phyloP scores from a whole-genome alignment of 2,888 invertebrate species.

The Tenthredo notha region DNA sequence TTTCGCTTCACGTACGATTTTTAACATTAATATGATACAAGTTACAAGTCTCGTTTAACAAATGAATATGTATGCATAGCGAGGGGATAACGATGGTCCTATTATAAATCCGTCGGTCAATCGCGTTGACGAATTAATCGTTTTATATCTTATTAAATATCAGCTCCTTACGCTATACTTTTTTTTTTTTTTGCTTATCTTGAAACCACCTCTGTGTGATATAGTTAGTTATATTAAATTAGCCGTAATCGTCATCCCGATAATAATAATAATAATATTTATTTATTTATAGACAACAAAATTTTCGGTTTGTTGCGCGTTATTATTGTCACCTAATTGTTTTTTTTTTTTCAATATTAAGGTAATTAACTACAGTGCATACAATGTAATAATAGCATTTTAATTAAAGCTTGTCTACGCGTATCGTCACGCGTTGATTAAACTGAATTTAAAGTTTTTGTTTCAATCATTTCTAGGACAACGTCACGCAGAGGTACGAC shows the following conservation, averaged over 20 bases:
- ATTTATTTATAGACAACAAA: slow-evolving; percentile 38
- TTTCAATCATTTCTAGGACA: slow-evolving; percentile 36
- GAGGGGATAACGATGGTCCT: slow-evolving; percentile 27
- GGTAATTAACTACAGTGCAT: slow-evolving; percentile 49
- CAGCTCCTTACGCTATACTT: slow-evolving; percentile 4
- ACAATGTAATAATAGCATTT: slow-evolving; percentile 45
- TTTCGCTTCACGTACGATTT: slow-evolving; percentile 41
- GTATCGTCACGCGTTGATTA: slow-evolving; percentile 25
- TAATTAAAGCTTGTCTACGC: slow-evolving; percentile 44
- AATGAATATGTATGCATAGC: slow-evolving; percentile 38
- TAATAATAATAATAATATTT: not conserved
- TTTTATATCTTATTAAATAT: not conserved
- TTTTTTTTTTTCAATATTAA: slow-evolving; percentile 27
- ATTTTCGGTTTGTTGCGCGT: slow-evolving; percentile 51
- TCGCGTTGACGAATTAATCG: slow-evolving; percentile 27
- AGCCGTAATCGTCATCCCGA: slow-evolving; percentile 38
- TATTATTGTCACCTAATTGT: slow-evolving; percentile 51
- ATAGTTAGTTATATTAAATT: not conserved
- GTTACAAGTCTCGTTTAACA: slow-evolving; percentile 44
- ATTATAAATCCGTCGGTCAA: slow-evolving; percentile 25
- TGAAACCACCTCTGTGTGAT: slow-evolving; percentile 5
- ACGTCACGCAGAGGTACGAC: slow-evolving; percentile 17
- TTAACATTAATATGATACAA: slow-evolving; percentile 51
- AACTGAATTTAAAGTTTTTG: slow-evolving; percentile 2
- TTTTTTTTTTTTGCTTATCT: not conserved